These are phyloP conservation scores for Oscheius sp. DNA, from an alignment of 2,888 invertebrate species.

Conservation along the genomic window DNA sequence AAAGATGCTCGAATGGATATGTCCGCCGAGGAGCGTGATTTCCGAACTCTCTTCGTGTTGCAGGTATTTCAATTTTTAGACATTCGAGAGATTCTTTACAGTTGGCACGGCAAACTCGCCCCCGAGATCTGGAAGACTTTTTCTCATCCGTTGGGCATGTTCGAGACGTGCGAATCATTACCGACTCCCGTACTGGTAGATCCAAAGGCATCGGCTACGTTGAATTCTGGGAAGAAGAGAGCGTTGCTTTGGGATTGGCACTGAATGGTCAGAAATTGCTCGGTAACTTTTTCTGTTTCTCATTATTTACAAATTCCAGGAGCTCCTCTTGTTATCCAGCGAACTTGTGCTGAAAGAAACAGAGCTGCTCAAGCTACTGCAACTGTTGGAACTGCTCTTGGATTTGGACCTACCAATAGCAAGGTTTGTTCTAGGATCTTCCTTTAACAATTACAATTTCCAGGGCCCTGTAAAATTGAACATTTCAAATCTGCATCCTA, in stretches of 20 bases:
- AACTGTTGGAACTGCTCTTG: constrained; percentile 69
- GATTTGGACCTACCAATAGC: constrained; percentile 73
- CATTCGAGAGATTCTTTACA: constrained; percentile 24
- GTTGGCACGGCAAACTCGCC: constrained; percentile 68
- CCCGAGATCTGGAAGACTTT: constrained; percentile 83
- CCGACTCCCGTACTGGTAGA: constrained; percentile 96
- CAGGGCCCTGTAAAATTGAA: constrained; percentile 27
- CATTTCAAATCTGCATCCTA: constrained; percentile 50
- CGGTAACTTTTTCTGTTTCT: constrained; percentile 73
- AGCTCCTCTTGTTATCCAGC: constrained; percentile 96
- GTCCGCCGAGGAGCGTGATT: constrained; percentile 95
- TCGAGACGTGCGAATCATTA: constrained; percentile 95
- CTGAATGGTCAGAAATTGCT: constrained; percentile 93
- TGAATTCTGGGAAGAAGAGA: constrained; percentile 97
- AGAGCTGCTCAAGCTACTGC: constrained; percentile 73
- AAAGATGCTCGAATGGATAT: constrained; percentile 74
- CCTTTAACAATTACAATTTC: neutral
- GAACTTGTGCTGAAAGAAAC: constrained; percentile 88
- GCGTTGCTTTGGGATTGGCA: constrained; percentile 81
- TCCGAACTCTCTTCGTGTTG: constrained; percentile 98
- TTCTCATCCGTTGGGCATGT: constrained; percentile 96
- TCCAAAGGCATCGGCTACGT: constrained; percentile 99
- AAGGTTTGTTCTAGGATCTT: constrained; percentile 13
- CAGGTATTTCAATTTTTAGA: constrained; percentile 80
- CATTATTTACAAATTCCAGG: constrained; percentile 73